phyloP scores from a whole-genome alignment of 2,888 invertebrate species.

The Cheilosia urbana region DNA sequence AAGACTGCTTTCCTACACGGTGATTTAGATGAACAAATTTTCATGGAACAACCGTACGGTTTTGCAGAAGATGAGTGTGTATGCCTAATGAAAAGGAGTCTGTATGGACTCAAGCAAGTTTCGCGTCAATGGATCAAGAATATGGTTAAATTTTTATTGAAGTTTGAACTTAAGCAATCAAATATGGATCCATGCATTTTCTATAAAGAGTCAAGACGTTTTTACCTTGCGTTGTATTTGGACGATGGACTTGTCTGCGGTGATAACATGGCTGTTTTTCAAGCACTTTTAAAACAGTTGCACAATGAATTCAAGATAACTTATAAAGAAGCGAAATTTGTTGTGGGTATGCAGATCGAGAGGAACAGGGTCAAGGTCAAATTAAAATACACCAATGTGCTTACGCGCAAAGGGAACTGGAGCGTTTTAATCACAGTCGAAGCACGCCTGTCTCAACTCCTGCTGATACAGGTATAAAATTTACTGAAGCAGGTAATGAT shows the following conservation, averaged over 20 bases:
- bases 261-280: slow-evolving; percentile 37
- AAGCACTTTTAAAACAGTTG: slow-evolving; percentile 18
- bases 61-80: slow-evolving; percentile 63
- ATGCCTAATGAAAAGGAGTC: slow-evolving; percentile 65
- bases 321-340: slow-evolving; percentile 49
- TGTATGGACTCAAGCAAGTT: slow-evolving; percentile 71
- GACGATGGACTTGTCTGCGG: slow-evolving; percentile 77
- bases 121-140: slow-evolving; percentile 60
- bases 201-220: slow-evolving; percentile 27
- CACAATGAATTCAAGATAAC: slow-evolving; percentile 52
- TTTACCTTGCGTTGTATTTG: slow-evolving; percentile 76
- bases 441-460: slow-evolving; percentile 41
- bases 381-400: slow-evolving; percentile 44
- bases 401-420: slow-evolving; percentile 30
- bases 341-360: slow-evolving; percentile 47
- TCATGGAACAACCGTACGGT: slow-evolving; percentile 72
- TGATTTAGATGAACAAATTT: slow-evolving; percentile 58
- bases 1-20: slow-evolving; percentile 76
- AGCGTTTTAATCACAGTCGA: slow-evolving; percentile 27
- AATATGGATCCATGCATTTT: slow-evolving; percentile 58
- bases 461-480: slow-evolving; percentile 42
- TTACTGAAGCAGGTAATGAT: slow-evolving; percentile 17
- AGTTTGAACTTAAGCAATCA: slow-evolving; percentile 59
- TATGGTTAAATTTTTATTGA: slow-evolving; percentile 49
- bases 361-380: slow-evolving; percentile 30